Conservation (phyloP, 1,140 invertebrate genomes). For the Hirudo medicinalis region DNA sequence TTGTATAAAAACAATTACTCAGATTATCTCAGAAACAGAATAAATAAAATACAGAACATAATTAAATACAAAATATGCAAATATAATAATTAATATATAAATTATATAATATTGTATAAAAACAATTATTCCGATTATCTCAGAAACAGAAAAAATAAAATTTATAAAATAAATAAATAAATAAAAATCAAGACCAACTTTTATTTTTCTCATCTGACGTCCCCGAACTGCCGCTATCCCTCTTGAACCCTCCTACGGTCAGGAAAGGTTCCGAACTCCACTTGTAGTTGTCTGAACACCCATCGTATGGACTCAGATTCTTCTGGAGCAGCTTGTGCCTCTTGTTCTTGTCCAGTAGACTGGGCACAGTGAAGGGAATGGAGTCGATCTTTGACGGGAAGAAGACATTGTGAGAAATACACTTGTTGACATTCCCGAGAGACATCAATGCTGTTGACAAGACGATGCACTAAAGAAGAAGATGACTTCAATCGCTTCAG, state of each 20-base stretch:
- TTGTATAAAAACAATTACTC: too few relatives aligned
- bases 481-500: too few relatives aligned
- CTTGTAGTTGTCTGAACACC: neutral
- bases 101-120: too few relatives aligned
- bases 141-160: too few relatives aligned
- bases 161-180: too few relatives aligned
- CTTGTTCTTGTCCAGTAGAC: neutral
- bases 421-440: neutral
- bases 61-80: too few relatives aligned
- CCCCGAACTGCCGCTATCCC: neutral
- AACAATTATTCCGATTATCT: too few relatives aligned
- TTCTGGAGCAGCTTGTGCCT: neutral
- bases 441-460: neutral
- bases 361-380: neutral
- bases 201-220: neutral
- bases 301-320: neutral
- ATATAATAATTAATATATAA: too few relatives aligned
- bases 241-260: neutral
- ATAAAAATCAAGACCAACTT: neutral
- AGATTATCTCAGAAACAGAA: too few relatives aligned
- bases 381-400: neutral
- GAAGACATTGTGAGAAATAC: neutral
- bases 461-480: too few relatives aligned
- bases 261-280: conserved; percentile 8
- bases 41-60: too few relatives aligned